Percentiles rank a stretch among this genome's conserved stretches.
Evolutionary conservation across 2,113 vertebrate genomes (phyloP).

Genomic region (Chionis minor): DNA sequence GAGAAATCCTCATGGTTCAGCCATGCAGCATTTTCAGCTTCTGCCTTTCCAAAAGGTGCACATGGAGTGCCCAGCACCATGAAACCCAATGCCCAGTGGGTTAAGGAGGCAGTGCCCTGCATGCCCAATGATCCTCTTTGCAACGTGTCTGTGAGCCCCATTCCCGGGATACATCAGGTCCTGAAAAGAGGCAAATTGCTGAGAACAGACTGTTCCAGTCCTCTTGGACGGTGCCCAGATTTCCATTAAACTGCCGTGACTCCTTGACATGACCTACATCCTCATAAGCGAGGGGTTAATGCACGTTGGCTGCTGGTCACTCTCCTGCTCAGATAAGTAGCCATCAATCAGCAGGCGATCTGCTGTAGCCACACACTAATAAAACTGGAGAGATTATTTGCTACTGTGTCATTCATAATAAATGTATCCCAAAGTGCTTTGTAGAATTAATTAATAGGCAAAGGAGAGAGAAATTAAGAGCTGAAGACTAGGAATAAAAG

Average conservation of each 20-base stretch:
- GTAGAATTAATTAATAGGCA: slow-evolving; percentile 50
- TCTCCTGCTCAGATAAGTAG: neutral
- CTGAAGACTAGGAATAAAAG: neutral
- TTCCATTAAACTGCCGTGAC: neutral
- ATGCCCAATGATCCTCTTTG: neutral
- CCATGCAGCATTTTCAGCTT: fast-evolving
- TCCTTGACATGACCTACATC: neutral
- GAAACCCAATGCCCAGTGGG: fast-evolving
- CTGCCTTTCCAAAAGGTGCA: neutral
- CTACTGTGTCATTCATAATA: slow-evolving; percentile 22
- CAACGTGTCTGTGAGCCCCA: neutral
- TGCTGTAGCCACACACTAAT: neutral
- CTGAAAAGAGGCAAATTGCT: neutral
- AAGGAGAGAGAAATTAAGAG: slow-evolving; percentile 17
- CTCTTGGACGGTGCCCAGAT: neutral
- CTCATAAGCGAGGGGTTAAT: neutral
- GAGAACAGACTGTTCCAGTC: neutral
- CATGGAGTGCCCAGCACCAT: fast-evolving
- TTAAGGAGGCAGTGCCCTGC: neutral
- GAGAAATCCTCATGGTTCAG: neutral
- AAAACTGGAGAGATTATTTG: slow-evolving; percentile 33
- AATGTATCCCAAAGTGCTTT: slow-evolving; percentile 35
- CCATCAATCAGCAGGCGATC: slow-evolving; percentile 1
- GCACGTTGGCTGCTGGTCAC: neutral
- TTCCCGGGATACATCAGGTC: neutral